These are phyloP conservation scores for Brienomyrus brachyistius DNA, from an alignment of 2,113 vertebrate genomes.

Conservation along the genomic window DNA sequence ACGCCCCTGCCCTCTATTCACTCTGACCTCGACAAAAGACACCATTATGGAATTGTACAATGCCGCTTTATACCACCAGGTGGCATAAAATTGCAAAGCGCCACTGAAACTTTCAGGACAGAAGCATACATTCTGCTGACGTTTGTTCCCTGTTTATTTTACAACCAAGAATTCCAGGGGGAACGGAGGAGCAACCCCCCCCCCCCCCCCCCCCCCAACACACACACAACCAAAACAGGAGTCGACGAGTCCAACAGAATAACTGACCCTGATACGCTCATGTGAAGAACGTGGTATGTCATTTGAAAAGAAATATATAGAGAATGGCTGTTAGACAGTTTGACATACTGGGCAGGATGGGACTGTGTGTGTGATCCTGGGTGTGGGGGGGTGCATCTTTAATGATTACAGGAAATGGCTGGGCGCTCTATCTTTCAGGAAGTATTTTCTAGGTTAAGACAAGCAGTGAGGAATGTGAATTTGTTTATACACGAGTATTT, in stretches of 20 bases:
- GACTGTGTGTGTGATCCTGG: background rate
- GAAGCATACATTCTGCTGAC: constrained; percentile 57
- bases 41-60: background rate
- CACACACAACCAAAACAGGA: constrained; percentile 25
- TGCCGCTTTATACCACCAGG: background rate
- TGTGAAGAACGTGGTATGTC: background rate
- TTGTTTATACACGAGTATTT: constrained; percentile 39
- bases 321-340: background rate
- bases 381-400: constrained; percentile 15
- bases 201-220: background rate
- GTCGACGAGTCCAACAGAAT: constrained; percentile 18
- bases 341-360: background rate
- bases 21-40: background rate
- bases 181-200: constrained; percentile 32
- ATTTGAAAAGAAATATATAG: background rate
- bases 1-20: background rate
- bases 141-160: constrained; percentile 54
- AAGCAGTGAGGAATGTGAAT: constrained; percentile 42
- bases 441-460: constrained; percentile 53
- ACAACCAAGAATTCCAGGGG: constrained; percentile 57
- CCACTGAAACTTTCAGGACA: background rate
- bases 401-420: constrained; percentile 61
- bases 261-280: background rate
- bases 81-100: background rate
- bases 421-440: constrained; percentile 54